Conservation (phyloP, 2,797 vertebrate species). For the Poliocrania exsul region DNA sequence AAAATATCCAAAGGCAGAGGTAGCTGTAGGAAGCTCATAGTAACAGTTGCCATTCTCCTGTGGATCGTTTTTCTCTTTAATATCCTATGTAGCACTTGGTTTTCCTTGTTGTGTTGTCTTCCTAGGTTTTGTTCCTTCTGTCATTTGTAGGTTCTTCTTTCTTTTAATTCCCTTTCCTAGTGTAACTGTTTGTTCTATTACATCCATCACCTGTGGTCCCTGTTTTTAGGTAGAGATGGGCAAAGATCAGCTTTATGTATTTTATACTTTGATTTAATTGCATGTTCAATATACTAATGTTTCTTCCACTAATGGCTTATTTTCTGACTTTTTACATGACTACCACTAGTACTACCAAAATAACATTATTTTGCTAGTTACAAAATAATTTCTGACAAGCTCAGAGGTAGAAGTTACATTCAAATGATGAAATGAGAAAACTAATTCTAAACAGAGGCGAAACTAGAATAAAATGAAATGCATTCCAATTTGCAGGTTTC, state of each 20-base stretch:
- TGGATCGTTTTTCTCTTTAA: constrained; percentile 84
- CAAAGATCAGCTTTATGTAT: not conserved
- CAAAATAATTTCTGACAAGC: not conserved
- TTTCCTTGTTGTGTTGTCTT: constrained; percentile 65
- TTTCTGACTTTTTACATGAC: not conserved
- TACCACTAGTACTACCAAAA: not conserved
- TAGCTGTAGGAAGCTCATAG: constrained; percentile 78
- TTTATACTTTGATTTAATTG: not conserved
- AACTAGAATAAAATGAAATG: not conserved
- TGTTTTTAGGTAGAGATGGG: not conserved
- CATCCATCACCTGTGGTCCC: not conserved
- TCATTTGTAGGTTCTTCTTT: constrained; percentile 12
- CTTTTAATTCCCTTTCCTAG: constrained; percentile 24
- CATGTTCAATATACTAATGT: not conserved
- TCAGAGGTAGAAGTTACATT: not conserved
- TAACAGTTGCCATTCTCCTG: constrained; percentile 81
- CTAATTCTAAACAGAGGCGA: not conserved
- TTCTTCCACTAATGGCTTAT: not conserved
- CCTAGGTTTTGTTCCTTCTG: constrained; percentile 36
- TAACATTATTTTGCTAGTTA: not conserved
- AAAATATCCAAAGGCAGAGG: constrained; percentile 85
- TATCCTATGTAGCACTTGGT: constrained; percentile 77
- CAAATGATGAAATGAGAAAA: constrained; percentile 7
- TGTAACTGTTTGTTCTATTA: not conserved
- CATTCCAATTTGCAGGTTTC: not conserved